A percentile compares a stretch with the other conserved stretches of the same genome.
These are phyloP conservation scores for Aporophyla nigra DNA, from an alignment of 2,888 invertebrate genomes.

Conservation along the genomic window DNA sequence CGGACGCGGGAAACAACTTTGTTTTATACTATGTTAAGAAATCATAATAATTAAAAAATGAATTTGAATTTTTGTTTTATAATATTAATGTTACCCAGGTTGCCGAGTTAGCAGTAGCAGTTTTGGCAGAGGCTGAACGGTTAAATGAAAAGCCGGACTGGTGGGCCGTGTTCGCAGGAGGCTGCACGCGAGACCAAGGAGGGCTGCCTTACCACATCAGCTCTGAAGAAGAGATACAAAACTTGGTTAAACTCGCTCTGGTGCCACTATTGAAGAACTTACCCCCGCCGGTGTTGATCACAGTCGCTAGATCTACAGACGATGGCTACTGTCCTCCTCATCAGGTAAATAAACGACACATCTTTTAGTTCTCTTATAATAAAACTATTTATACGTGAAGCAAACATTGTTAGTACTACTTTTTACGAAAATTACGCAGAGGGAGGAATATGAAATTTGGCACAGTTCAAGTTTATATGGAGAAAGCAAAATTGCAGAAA, in stretches of 20 bases:
- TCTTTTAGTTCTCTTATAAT: not conserved
- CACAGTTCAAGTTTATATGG: too few relatives aligned
- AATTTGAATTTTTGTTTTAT: not conserved
- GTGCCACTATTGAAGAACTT: slow-evolving; percentile 90
- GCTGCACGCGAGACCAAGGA: slow-evolving; percentile 96
- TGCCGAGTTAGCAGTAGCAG: slow-evolving; percentile 84
- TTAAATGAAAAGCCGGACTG: slow-evolving; percentile 93
- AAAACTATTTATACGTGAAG: not conserved
- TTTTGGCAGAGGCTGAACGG: slow-evolving; percentile 89
- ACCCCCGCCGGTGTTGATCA: slow-evolving; percentile 93
- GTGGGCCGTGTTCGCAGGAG: slow-evolving; percentile 95
- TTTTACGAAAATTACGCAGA: too few relatives aligned
- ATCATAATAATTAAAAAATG: too few relatives aligned
- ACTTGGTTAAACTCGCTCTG: slow-evolving; percentile 91
- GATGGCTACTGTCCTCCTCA: slow-evolving; percentile 97
- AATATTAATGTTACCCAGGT: slow-evolving; percentile 75
- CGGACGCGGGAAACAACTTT: too few relatives aligned
- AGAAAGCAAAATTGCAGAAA: too few relatives aligned
- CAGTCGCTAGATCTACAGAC: slow-evolving; percentile 95
- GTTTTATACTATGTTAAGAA: too few relatives aligned
- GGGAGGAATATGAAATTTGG: too few relatives aligned
- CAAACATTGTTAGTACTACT: too few relatives aligned
- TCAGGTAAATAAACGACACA: slow-evolving; percentile 83
- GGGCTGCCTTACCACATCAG: slow-evolving; percentile 96
- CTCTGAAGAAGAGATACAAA: slow-evolving; percentile 92